Percentiles rank a stretch among this genome's conserved stretches.
These are phyloP conservation scores for Gallinago jamesoni DNA, from an alignment of 2,113 vertebrate species.

Conservation along the genomic window DNA sequence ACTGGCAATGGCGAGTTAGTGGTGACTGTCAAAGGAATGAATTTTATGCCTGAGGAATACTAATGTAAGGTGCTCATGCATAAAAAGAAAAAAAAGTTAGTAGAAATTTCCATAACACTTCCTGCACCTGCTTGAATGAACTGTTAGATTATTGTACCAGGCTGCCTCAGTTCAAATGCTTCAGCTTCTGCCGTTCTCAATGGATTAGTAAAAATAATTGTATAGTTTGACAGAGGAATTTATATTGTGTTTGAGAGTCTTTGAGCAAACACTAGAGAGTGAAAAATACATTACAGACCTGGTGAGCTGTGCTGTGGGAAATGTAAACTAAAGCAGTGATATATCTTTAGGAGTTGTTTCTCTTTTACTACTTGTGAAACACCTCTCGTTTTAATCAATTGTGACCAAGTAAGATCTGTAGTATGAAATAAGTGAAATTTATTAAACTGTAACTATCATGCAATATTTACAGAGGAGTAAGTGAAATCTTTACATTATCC, in stretches of 20 bases:
- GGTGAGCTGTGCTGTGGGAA: constrained; percentile 19
- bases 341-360: constrained; percentile 48
- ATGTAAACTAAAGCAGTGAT: constrained; percentile 32
- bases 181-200: constrained; percentile 59
- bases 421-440: constrained; percentile 18
- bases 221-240: constrained; percentile 64
- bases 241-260: constrained; percentile 68
- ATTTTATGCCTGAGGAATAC: constrained; percentile 52
- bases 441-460: background rate
- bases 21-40: constrained; percentile 50
- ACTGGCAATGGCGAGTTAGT: background rate
- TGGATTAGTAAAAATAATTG: constrained; percentile 70
- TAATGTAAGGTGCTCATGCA: constrained; percentile 45
- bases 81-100: constrained; percentile 51
- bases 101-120: constrained; percentile 66
- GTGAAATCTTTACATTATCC: background rate
- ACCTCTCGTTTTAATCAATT: constrained; percentile 44
- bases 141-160: constrained; percentile 53
- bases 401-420: constrained; percentile 11
- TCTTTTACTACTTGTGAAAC: constrained; percentile 35
- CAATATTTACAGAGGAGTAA: constrained; percentile 33
- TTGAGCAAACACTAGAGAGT: constrained; percentile 64
- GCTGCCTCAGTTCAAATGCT: constrained; percentile 51
- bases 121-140: constrained; percentile 39
- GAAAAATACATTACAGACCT: constrained; percentile 67